Evolutionary conservation across 2,888 invertebrate genomes (phyloP).

Genomic region (Encarsia formosa): DNA sequence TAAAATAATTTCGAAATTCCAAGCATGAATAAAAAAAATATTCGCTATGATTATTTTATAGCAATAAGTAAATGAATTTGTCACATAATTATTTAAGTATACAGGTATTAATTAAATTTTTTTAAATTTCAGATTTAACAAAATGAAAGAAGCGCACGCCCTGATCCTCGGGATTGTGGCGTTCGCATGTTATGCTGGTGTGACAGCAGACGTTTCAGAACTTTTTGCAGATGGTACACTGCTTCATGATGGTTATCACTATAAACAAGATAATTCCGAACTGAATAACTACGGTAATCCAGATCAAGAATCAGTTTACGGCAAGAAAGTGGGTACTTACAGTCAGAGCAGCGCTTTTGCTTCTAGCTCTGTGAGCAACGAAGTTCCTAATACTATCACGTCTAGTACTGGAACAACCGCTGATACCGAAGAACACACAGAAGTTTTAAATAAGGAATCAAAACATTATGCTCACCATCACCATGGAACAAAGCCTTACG

Average conservation of each 20-base stretch:
- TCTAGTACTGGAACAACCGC: constrained; percentile 3
- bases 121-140: no score
- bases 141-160: constrained; percentile 34
- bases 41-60: no score
- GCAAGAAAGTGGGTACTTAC: constrained; percentile 25
- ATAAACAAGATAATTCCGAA: constrained; percentile 25
- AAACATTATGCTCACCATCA: constrained; percentile 22
- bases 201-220: constrained; percentile 33
- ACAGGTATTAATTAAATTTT: no score
- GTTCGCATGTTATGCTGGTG: constrained; percentile 29
- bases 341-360: constrained; percentile 26
- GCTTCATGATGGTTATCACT: constrained; percentile 27
- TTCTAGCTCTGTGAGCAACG: constrained; percentile 25
- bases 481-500: constrained; percentile 25
- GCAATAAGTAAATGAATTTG: no score
- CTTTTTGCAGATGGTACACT: constrained; percentile 24
- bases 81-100: no score
- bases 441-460: constrained; percentile 2
- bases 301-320: constrained; percentile 26
- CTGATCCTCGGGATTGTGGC: constrained; percentile 33
- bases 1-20: no score
- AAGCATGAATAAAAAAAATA: no score
- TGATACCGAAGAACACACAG: neutral
- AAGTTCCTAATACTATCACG: constrained; percentile 20
- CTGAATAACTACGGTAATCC: constrained; percentile 27